Conservation (phyloP, 2,888 invertebrate species). For the Trichogramma evanescens region DNA sequence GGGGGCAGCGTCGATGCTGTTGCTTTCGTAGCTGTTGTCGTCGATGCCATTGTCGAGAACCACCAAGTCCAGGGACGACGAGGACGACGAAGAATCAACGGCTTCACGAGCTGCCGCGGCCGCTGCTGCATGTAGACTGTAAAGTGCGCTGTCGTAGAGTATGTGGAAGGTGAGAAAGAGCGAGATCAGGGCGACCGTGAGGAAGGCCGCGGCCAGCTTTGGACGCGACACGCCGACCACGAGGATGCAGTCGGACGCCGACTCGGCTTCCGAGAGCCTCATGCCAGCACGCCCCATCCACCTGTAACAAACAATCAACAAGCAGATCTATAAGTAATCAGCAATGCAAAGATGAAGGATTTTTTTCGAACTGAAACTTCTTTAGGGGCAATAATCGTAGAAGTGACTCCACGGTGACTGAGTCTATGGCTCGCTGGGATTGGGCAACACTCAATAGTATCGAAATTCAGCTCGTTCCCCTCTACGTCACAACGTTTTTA, state of each 20-base stretch:
- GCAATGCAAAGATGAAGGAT: too few relatives aligned
- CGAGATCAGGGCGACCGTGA: constrained; percentile 72
- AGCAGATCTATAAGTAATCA: constrained; percentile 1
- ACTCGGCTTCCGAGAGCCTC: constrained; percentile 75
- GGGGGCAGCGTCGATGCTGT: neutral
- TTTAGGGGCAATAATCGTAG: too few relatives aligned
- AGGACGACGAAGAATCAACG: constrained; percentile 22
- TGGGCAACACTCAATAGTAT: too few relatives aligned
- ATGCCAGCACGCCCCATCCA: constrained; percentile 78
- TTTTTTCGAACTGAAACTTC: neutral
- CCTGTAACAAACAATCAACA: constrained; percentile 49
- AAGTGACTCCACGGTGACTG: too few relatives aligned
- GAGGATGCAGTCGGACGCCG: constrained; percentile 76
- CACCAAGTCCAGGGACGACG: constrained; percentile 1
- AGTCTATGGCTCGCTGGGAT: too few relatives aligned
- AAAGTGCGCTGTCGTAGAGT: constrained; percentile 77
- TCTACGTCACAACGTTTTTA: too few relatives aligned
- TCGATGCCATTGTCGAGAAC: constrained; percentile 1
- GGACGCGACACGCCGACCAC: constrained; percentile 79
- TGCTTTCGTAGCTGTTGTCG: neutral
- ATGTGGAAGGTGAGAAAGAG: constrained; percentile 80
- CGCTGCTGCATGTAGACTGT: constrained; percentile 62
- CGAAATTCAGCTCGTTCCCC: too few relatives aligned
- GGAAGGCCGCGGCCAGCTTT: constrained; percentile 72
- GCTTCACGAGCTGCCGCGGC: constrained; percentile 31